Evolutionary conservation across 2,113 vertebrate species (phyloP).

Genomic region (Nerophis ophidion): DNA sequence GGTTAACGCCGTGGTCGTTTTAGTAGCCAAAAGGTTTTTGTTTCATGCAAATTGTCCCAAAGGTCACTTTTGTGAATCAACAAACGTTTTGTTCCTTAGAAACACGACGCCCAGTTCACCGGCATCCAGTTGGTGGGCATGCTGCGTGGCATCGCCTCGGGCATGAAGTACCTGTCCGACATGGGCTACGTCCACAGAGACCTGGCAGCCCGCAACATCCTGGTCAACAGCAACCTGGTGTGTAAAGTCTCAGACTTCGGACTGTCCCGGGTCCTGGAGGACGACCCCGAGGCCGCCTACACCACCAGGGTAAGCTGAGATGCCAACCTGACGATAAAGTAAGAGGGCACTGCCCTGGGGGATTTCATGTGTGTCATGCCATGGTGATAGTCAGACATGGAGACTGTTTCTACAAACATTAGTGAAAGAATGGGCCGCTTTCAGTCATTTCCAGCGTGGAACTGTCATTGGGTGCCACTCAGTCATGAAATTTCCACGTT

Average conservation of each 20-base stretch:
- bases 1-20: constrained; percentile 35
- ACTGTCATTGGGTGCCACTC: too few relatives aligned
- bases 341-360: background rate
- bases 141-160: constrained; percentile 94
- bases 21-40: constrained; percentile 15
- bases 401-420: too few relatives aligned
- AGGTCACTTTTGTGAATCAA: constrained; percentile 34
- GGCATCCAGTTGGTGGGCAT: constrained; percentile 97
- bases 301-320: constrained; percentile 78
- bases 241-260: constrained; percentile 98
- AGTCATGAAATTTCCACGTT: too few relatives aligned
- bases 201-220: constrained; percentile 91
- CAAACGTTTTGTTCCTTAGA: constrained; percentile 64
- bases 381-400: too few relatives aligned
- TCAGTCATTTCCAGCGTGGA: too few relatives aligned
- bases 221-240: constrained; percentile 97
- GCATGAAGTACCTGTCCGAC: constrained; percentile 98
- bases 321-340: constrained; percentile 3
- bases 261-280: constrained; percentile 92
- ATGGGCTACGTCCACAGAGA: constrained; percentile 98
- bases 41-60: constrained; percentile 43
- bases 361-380: background rate
- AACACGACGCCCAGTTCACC: constrained; percentile 95
- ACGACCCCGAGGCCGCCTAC: constrained; percentile 92
- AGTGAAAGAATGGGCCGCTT: too few relatives aligned